Conservation (phyloP, 2,113 vertebrate species). For the Equus quagga region DNA sequence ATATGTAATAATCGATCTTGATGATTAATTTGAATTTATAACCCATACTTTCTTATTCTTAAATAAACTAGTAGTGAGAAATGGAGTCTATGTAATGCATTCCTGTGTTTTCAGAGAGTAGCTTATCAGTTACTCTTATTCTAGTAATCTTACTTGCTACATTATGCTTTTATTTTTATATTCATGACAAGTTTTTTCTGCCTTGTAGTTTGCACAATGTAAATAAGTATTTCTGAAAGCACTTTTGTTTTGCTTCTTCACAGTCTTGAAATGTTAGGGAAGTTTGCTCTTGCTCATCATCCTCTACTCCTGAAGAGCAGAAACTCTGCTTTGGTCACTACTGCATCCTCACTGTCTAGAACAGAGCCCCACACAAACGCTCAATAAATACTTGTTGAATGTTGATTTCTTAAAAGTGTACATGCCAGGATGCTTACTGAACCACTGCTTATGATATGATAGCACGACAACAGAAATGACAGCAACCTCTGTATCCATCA, state of each 20-base stretch:
- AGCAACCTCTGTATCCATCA: background rate
- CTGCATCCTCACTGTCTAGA: background rate
- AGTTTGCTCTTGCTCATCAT: background rate
- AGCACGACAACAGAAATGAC: background rate
- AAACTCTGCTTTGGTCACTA: background rate
- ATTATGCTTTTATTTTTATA: background rate
- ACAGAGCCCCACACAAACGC: background rate
- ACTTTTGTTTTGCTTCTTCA: background rate
- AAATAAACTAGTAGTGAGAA: background rate
- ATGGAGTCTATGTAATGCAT: background rate
- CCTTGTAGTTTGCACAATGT: background rate
- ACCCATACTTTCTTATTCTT: background rate
- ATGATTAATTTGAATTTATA: background rate
- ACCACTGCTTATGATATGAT: background rate
- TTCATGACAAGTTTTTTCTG: background rate
- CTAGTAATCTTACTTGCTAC: background rate
- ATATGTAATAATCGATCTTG: background rate
- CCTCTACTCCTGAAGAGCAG: background rate
- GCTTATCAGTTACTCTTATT: background rate
- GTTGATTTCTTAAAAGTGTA: background rate
- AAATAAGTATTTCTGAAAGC: conserved; percentile 19
- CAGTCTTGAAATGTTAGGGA: background rate
- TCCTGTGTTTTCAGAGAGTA: background rate
- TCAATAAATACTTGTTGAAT: background rate
- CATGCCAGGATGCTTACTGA: background rate